Evolutionary conservation across 1,140 invertebrate species (phyloP), one percentile per base, ranked within the genome.

Genomic region (Tachypleus tridentatus): DNA sequence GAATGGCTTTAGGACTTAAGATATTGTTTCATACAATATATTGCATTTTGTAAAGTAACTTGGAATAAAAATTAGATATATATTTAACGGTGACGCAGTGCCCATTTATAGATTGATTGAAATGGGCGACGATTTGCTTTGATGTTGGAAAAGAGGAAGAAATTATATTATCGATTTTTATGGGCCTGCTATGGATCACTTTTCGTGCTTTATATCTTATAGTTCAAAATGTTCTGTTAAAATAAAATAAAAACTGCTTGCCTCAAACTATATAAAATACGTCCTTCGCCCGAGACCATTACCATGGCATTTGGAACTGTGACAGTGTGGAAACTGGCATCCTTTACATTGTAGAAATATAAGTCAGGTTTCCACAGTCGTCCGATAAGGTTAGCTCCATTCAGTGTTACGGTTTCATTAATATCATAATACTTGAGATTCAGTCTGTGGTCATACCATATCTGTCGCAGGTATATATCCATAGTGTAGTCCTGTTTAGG

Each of bases 321-420:
- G 0, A 80, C 75, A 29, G 75, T 69, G 66, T 80, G 79, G 50
- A 78, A 76, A 50, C 70, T 70, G 3, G 77, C 78, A 5, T 72
- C 69, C 69, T 80, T 80, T 60, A 79, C 76, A 64, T 80, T 80
- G 7, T 75, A 72, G 53, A 80, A 80, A 64, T 75, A 79, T 9
- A 77, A 68, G 63, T 80, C 78, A 3, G 78, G 78, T 51, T 76
- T 73, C 78, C 78, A 80, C 4, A 79, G 72, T 50, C 66, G 70
- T 50, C 72, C 65, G 6, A 76, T 69, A 57, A 74, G 68, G 11
- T 73, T 72, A 49, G 72, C 68, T 49, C 69, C 69, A 60, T 69
- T 69, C 4, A 69, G 70, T 11, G 67, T 65, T 3, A 69, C 63
- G 4, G 62, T 64, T 49, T 64, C 50, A 57, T 71, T 70, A 6